Conservation (phyloP, 1,140 invertebrate genomes). For the Stenopsyche tienmushanensis region DNA sequence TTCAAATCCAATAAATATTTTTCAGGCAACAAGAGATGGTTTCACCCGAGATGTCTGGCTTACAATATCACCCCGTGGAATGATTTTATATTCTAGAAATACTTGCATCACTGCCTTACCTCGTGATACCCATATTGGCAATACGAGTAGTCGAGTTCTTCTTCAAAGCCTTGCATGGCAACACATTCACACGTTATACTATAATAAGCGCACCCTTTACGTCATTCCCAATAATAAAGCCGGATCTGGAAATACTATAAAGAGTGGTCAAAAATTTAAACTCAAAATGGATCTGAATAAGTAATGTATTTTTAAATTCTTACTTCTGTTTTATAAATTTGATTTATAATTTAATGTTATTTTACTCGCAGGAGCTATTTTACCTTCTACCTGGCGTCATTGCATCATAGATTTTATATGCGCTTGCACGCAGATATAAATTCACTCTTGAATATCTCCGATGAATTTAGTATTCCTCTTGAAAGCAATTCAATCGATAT, state of each 20-base stretch:
- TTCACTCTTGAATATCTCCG: constrained; percentile 66
- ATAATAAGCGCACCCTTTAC: constrained; percentile 69
- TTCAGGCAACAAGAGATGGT: constrained; percentile 52
- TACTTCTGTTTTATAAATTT: constrained; percentile 21
- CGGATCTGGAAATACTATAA: constrained; percentile 59
- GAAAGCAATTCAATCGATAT: too few species aligned
- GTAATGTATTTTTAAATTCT: constrained; percentile 48
- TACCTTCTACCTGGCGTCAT: constrained; percentile 70
- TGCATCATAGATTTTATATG: constrained; percentile 75
- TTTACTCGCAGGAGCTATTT: constrained; percentile 64
- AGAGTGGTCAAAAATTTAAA: constrained; percentile 70
- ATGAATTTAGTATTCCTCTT: constrained; percentile 59
- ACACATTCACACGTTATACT: constrained; percentile 73
- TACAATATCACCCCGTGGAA: constrained; percentile 59
- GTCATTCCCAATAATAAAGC: constrained; percentile 61
- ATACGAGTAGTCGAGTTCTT: constrained; percentile 49
- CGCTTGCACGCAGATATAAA: constrained; percentile 69
- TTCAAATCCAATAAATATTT: neutral
- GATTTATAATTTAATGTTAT: constrained; percentile 29
- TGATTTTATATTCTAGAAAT: constrained; percentile 58
- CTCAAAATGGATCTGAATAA: constrained; percentile 73
- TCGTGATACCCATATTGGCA: constrained; percentile 42
- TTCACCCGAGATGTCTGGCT: constrained; percentile 60
- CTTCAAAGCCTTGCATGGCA: constrained; percentile 61
- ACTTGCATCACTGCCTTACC: constrained; percentile 45